phyloP scores from a whole-genome alignment of 2,113 vertebrate genomes.

The Elanus axillaris region DNA sequence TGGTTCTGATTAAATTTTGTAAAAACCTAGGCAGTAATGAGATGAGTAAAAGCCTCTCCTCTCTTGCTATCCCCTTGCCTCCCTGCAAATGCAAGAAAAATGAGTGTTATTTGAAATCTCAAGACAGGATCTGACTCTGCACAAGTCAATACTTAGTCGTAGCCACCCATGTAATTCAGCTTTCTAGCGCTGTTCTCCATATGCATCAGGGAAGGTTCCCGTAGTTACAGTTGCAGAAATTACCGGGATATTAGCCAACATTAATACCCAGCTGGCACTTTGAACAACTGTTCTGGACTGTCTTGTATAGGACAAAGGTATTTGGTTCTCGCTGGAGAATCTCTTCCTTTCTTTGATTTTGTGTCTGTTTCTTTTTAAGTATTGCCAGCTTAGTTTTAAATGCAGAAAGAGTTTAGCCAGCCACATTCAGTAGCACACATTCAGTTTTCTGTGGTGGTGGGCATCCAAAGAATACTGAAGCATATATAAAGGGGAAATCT shows the following conservation, averaged over 20 bases:
- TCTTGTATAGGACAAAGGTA: background rate
- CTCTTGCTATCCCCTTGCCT: background rate
- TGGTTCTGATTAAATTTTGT: background rate
- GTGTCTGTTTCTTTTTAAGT: background rate
- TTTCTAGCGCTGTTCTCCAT: background rate
- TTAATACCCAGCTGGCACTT: background rate
- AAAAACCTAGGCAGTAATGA: background rate
- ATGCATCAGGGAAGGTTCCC: background rate
- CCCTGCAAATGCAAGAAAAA: background rate
- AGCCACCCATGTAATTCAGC: background rate
- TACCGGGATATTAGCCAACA: background rate
- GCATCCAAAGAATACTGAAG: background rate
- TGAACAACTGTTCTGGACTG: background rate
- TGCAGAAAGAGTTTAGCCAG: background rate
- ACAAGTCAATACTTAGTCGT: background rate
- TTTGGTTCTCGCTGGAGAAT: background rate
- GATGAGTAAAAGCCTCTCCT: background rate
- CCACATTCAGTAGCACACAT: background rate
- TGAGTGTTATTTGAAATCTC: background rate
- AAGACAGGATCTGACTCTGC: background rate
- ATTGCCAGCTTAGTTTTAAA: background rate
- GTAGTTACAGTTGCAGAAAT: background rate
- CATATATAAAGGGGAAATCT: background rate
- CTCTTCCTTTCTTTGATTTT: background rate
- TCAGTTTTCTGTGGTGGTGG: background rate